phyloP scores from a whole-genome alignment of 2,113 vertebrate species.

The pig (Sus scrofa) region T2T-Sscrofa CM000822.6:7618501-7619000 shows the following conservation, averaged over 20 bases:
- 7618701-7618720: neutral
- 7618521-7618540: neutral
- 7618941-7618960: rapidly evolving
- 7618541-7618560: neutral
- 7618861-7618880: neutral
- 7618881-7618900: neutral
- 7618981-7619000: neutral
- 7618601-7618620: neutral
- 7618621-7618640: neutral
- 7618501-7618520: neutral
- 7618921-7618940: neutral
- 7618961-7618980: neutral
- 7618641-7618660: neutral
- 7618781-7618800: neutral
- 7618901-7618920: rapidly evolving
- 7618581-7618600: neutral
- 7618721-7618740: neutral
- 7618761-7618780: neutral
- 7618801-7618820: neutral
- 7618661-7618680: neutral
- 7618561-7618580: neutral
- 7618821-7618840: neutral
- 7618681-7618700: neutral
- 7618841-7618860: neutral
- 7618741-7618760: no score